Conservation (phyloP, 1,140 invertebrate genomes). For the Drosophila repletoides region DNA sequence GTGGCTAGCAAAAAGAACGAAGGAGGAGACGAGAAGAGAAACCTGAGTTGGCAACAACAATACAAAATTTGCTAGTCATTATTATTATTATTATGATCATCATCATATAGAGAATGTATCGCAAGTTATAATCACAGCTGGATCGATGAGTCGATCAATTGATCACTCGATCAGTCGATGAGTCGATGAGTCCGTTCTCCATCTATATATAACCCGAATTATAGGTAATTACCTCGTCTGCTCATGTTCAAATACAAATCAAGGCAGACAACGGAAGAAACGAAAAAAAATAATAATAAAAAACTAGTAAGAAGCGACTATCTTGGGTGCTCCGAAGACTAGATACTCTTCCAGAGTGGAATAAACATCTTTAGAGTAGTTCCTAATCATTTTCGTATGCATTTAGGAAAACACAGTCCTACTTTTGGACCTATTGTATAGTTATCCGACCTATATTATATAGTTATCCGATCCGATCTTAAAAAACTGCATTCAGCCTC, state of each 20-base stretch:
- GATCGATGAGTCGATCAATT: background rate
- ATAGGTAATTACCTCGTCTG: constrained; percentile 62
- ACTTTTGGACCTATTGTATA: no score
- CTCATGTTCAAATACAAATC: constrained; percentile 61
- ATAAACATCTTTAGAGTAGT: no score
- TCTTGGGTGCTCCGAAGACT: background rate
- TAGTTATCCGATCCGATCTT: no score
- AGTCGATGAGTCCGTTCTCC: no score
- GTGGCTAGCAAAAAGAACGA: background rate
- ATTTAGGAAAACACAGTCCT: no score
- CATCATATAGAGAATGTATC: background rate
- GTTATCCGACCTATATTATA: no score
- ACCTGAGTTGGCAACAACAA: background rate
- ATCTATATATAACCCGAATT: constrained; percentile 61
- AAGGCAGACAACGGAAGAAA: constrained; percentile 28
- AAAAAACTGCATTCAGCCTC: no score
- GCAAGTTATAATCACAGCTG: background rate
- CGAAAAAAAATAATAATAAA: constrained; percentile 7
- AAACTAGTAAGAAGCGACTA: background rate
- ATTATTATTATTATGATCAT: constrained; percentile 7
- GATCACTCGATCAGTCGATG: constrained; percentile 2
- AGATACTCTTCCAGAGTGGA: no score
- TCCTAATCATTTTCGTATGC: no score
- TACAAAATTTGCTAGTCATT: constrained; percentile 1
- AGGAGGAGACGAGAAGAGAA: background rate